Evolutionary conservation across 2,888 invertebrate species (phyloP), one percentile per base, ranked within the genome.

Genomic region (Elegia similella): DNA sequence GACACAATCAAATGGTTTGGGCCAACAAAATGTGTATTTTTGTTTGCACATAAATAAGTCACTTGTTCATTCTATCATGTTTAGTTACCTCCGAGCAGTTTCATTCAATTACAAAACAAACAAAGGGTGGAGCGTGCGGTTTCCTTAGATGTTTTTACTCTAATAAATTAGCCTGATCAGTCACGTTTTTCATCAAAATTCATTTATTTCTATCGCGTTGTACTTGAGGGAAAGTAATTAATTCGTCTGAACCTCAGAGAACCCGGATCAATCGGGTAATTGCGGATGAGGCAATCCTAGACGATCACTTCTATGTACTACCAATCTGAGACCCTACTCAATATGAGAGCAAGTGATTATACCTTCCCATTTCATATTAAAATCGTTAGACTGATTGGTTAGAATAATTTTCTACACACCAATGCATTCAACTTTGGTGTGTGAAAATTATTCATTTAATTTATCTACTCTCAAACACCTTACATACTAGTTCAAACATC

Each of bases 241-340:
- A 84, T 86, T 82, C 78, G 78, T 80, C 80, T 80, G 80, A 78
- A 80, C 80, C 78, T 78, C 73, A 79, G 77, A 80, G 82, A 79
- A 80, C 78, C 78, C 72, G 80, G 77, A 79, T 82, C 80, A 80
- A 82, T 84, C 79, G 72, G 76, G 80, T 86, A 82, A 88, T 85
- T 82, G 78, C 79, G 76, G 77, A 80, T 75, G 73, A 73, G 75
- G 69, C 74, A 72, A 69, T 68, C 73, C 62, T 63, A 65, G 64
- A 63, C 63, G 62, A 29, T 48, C 16, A 17, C 38, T 12, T 63
- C 62, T 62, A 62, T 70, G 63, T 63, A 59, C 52, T 42, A 32
- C 42, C 30, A 42, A 55, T 47, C 17, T 42, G 17, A 42, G 42
- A 42, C 23, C 38, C 55, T 7, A 47, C 23, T 30, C 23, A 42